These are phyloP conservation scores for Drosophila mimica DNA, from an alignment of 2,888 invertebrate genomes.

Conservation along the genomic window DNA sequence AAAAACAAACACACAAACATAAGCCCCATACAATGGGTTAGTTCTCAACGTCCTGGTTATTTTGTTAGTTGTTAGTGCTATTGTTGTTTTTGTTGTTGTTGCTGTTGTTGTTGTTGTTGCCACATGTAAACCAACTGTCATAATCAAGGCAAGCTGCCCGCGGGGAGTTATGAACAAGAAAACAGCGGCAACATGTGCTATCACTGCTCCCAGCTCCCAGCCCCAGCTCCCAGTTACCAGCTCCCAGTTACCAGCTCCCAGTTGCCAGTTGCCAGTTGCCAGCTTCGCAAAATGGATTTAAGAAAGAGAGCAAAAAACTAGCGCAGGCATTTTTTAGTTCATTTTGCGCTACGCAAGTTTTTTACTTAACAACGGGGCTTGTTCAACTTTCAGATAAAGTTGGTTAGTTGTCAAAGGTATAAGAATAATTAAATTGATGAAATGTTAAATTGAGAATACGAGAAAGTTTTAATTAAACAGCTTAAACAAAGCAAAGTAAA, in stretches of 20 bases:
- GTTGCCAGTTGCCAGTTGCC: not conserved
- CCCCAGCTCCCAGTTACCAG: not conserved
- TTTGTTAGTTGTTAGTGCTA: constrained; percentile 23
- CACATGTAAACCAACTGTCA: constrained; percentile 72
- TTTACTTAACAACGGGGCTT: constrained; percentile 17
- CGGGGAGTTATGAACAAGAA: constrained; percentile 55
- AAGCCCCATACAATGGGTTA: constrained; percentile 48
- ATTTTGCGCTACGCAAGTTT: constrained; percentile 17
- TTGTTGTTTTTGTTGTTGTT: constrained; percentile 14
- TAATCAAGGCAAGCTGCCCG: constrained; percentile 75
- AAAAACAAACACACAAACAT: constrained; percentile 27
- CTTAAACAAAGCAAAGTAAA: not conserved
- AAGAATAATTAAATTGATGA: not conserved
- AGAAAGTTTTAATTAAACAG: not conserved
- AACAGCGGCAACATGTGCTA: constrained; percentile 58
- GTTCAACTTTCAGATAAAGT: constrained; percentile 3
- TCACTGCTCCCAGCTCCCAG: constrained; percentile 24
- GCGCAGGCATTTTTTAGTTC: constrained; percentile 29
- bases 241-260: not conserved
- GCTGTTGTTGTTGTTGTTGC: constrained; percentile 35
- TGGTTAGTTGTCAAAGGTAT: constrained; percentile 3
- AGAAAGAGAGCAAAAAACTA: constrained; percentile 16
- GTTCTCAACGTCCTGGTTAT: constrained; percentile 20
- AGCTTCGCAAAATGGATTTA: constrained; percentile 19
- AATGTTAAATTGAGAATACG: not conserved